Conservation (phyloP, 2,113 vertebrate species). For the Cyrtonyx montezumae region DNA sequence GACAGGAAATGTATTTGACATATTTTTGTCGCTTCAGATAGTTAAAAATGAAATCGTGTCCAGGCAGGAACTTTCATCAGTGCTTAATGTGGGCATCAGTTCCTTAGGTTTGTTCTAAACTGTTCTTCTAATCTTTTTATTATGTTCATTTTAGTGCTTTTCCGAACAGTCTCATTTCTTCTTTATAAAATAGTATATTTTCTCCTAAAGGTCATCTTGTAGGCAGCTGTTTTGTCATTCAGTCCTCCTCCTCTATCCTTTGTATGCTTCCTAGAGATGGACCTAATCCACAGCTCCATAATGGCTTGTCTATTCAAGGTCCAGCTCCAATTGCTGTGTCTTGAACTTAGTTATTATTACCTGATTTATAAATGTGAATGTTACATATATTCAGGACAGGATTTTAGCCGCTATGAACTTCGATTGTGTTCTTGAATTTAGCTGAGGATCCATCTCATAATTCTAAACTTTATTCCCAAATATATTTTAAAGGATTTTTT, state of each 20-base stretch:
- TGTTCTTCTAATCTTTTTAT: neutral
- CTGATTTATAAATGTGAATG: neutral
- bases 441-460: neutral
- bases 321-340: neutral
- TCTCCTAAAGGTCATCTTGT: neutral
- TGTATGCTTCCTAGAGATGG: neutral
- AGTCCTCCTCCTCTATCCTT: neutral
- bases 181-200: neutral
- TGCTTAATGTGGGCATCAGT: conserved; percentile 46
- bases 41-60: conserved; percentile 29
- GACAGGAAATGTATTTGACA: conserved; percentile 61
- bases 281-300: neutral
- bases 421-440: neutral
- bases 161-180: neutral
- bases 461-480: neutral
- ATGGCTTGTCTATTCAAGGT: neutral
- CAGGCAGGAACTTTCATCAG: conserved; percentile 51
- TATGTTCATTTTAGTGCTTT: conserved; percentile 2
- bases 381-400: neutral
- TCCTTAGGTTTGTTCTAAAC: neutral
- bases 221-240: neutral
- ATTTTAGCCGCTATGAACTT: neutral
- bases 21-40: conserved; percentile 80
- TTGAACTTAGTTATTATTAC: neutral
- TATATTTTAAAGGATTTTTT: neutral